These are phyloP conservation scores for Himalopsyche anomala DNA, from an alignment of 2,888 invertebrate species.

Conservation along the genomic window DNA sequence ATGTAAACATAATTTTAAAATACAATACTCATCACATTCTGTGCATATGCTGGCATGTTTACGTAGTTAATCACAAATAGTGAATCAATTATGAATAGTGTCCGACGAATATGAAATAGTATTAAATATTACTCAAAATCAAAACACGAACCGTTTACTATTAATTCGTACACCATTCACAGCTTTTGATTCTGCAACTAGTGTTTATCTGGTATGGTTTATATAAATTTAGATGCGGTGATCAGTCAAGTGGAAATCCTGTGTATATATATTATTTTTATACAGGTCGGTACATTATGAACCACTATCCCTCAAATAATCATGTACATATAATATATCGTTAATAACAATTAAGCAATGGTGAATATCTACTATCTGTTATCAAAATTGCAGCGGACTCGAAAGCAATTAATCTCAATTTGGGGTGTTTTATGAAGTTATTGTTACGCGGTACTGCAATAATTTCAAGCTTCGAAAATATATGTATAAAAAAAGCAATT, in stretches of 20 bases:
- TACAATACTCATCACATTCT: too few species aligned
- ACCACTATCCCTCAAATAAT: background rate
- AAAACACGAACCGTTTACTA: too few species aligned
- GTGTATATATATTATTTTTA: background rate
- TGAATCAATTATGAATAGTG: background rate
- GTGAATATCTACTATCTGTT: too few species aligned
- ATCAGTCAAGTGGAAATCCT: constrained; percentile 37
- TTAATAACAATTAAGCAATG: background rate
- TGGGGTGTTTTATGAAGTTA: too few species aligned
- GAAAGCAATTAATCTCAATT: too few species aligned
- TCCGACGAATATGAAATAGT: background rate
- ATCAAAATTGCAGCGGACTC: too few species aligned
- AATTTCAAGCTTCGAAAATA: too few species aligned
- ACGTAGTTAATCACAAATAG: background rate
- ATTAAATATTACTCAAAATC: background rate
- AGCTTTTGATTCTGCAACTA: too few species aligned
- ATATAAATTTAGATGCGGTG: background rate
- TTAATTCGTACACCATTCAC: too few species aligned
- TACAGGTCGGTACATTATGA: background rate
- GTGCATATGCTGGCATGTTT: background rate
- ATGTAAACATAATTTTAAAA: too few species aligned
- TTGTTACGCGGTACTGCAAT: too few species aligned
- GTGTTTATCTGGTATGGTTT: background rate
- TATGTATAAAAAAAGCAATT: too few species aligned
- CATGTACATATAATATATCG: background rate